Base-by-base conservation (phyloP, 2,888 invertebrate genomes). In the Cerastis leucographa region DNA sequence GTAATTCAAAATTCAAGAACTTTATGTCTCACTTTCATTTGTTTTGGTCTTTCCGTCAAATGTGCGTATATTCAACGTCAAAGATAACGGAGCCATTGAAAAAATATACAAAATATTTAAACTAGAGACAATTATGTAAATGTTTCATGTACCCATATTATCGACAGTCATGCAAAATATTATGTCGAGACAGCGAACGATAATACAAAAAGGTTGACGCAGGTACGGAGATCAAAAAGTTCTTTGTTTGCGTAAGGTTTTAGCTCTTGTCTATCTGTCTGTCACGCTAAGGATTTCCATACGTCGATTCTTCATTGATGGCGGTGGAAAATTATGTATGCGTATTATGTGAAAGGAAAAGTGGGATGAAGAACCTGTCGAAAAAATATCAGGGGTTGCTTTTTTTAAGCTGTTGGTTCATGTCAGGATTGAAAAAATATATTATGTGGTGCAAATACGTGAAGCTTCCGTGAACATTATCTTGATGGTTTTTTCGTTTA, bases 181-280 rank as follows among this genome's bases (percentile, higher is more conserved):
- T n/a, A 44, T 59, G 64, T 51, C 7, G 14, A 74, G 35, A 82
- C 17, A 61, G 54, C 35, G n/a, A 61, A 51, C 25, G 61, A 59
- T 78, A 71, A 83, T 49, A 65, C 19, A 74, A 83, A 74, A 83
- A 61, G 71, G 46, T 65, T 71, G 68, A 78, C 29, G 68, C 7
- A 61, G 64, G 71, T 74, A 74, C 19, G 25, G 25, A 67, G 68
- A 80, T 70, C 25, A 59, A 65, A 68, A 68, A 46, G 25, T 78
- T 75, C 46, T 59, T 81, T 85, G 64, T 74, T 80, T 76, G 46
- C 17, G 42, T 12, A 61, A 65, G 62, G 51, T 49, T 71, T 85
- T 73, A 70, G 59, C 29, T 65, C 49, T 44, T 73, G 62, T 84
- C 42, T 74, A 68, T 70, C 29, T 49, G 54, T 56, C 59, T 61